Conservation (phyloP, 2,797 vertebrate genomes). For the Helicolenus hilgendorfi region DNA sequence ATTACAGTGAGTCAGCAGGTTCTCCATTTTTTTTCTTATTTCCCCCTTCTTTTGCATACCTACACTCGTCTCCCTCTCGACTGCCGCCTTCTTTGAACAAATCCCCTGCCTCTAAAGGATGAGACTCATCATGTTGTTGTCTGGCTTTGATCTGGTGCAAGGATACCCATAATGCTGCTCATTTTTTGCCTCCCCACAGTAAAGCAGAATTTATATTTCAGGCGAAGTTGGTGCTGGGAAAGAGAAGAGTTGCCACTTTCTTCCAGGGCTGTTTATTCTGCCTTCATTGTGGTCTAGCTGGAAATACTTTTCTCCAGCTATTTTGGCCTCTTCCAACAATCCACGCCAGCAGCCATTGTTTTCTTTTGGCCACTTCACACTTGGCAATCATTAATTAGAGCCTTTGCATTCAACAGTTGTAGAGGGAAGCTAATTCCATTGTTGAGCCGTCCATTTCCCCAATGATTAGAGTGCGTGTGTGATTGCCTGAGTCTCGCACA, state of each 20-base stretch:
- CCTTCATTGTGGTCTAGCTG: neutral
- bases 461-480: slow-evolving; percentile 9
- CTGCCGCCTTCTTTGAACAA: slow-evolving; percentile 61
- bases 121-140: slow-evolving; percentile 67
- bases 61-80: slow-evolving; percentile 21
- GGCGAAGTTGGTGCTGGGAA: slow-evolving; percentile 1
- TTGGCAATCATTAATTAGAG: slow-evolving; percentile 56
- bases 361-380: slow-evolving; percentile 50
- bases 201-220: slow-evolving; percentile 26
- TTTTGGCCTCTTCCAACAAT: slow-evolving; percentile 32
- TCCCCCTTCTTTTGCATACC: slow-evolving; percentile 48
- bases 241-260: slow-evolving; percentile 13
- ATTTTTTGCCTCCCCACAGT: neutral
- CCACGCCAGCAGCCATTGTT: slow-evolving; percentile 59
- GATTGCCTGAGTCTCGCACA: slow-evolving; percentile 12
- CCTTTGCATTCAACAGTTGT: slow-evolving; percentile 57
- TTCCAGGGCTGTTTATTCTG: slow-evolving; percentile 27
- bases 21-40: slow-evolving; percentile 26
- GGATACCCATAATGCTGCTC: slow-evolving; percentile 42
- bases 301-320: slow-evolving; percentile 29
- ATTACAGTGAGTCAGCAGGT: slow-evolving; percentile 89
- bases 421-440: slow-evolving; percentile 56
- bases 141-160: slow-evolving; percentile 65
- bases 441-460: slow-evolving; percentile 33
- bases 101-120: slow-evolving; percentile 57